Conservation (phyloP, 2,113 vertebrate species). For the Tinamus guttatus region DNA sequence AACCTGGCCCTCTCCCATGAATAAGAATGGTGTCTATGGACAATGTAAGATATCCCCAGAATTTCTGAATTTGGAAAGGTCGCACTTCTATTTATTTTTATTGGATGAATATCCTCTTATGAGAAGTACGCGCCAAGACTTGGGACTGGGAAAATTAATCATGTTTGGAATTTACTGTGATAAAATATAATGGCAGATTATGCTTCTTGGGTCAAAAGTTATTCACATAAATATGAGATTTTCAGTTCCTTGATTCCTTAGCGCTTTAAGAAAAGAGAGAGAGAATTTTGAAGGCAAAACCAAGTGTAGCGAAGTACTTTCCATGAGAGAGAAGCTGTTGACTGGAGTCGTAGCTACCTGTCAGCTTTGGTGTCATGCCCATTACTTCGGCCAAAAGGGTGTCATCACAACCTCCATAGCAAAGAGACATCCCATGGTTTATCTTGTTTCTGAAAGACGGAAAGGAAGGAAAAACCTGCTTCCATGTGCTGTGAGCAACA, state of each 20-base stretch:
- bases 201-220: conserved; percentile 26
- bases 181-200: conserved; percentile 46
- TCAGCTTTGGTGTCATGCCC: neutral
- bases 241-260: neutral
- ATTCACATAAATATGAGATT: neutral
- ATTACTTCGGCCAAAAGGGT: neutral
- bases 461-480: neutral
- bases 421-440: neutral
- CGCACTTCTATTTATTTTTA: conserved; percentile 56
- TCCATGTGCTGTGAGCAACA: neutral
- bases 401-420: neutral
- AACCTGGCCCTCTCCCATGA: neutral
- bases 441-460: neutral
- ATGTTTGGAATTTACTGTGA: conserved; percentile 55
- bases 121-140: conserved; percentile 14
- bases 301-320: neutral
- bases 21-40: neutral
- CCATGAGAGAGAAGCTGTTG: neutral
- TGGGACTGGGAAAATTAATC: conserved; percentile 31
- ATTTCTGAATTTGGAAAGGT: neutral
- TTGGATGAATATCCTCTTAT: conserved; percentile 3
- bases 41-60: neutral
- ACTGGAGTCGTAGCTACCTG: neutral
- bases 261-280: neutral
- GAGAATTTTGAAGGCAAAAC: neutral